phyloP scores from a whole-genome alignment of 2,113 vertebrate genomes.

The Myocastor coypus region DNA sequence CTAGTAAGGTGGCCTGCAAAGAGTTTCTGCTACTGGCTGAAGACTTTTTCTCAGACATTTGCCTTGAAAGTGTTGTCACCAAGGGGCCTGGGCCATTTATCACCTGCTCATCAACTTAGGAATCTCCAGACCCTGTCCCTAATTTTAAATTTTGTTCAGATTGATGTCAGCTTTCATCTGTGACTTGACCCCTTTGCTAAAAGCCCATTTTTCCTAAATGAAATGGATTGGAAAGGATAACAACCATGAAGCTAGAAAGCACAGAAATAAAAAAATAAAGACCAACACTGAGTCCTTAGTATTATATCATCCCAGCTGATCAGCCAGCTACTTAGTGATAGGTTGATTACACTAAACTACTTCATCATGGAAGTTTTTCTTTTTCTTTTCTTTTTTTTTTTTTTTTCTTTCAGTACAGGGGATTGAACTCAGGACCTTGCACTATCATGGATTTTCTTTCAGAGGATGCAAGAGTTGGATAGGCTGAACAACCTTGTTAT shows the following conservation, averaged over 20 bases:
- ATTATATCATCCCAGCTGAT: not conserved
- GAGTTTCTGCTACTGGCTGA: not conserved
- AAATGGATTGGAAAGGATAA: conserved; percentile 58
- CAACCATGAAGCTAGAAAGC: not conserved
- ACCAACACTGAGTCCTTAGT: not conserved
- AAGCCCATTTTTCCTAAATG: not conserved
- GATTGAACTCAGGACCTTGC: no score
- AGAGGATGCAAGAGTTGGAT: not conserved
- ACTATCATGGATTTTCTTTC: not conserved
- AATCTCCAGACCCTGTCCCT: not conserved
- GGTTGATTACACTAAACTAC: not conserved
- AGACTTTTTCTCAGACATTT: not conserved
- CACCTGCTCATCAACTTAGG: not conserved
- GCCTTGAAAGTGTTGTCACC: not conserved
- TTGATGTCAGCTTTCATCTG: not conserved
- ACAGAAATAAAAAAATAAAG: not conserved
- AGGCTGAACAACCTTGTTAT: not conserved
- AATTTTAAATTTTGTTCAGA: not conserved
- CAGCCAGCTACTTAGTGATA: not conserved
- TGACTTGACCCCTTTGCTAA: conserved; percentile 17
- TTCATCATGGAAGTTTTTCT: not conserved
- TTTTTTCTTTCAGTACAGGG: no score
- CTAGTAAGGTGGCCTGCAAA: not conserved
- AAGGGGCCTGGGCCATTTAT: not conserved
- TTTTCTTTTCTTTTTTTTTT: no score